Evolutionary conservation across 2,888 invertebrate genomes (phyloP), one percentile per base, ranked within the genome.

Genomic region (Acanthosoma haemorrhoidale): DNA sequence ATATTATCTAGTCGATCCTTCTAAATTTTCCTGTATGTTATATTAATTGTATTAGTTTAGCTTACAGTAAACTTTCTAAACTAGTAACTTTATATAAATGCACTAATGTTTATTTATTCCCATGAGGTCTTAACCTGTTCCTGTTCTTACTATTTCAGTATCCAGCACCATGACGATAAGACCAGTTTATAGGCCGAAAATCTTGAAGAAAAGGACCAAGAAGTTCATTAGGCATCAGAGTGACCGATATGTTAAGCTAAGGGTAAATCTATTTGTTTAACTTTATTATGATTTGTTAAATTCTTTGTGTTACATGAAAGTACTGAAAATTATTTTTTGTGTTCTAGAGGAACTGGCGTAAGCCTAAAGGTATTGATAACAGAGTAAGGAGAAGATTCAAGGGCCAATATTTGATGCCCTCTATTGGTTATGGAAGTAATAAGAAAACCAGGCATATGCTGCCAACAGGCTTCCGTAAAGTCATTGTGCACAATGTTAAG

Each of bases 321-420:
- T 25, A 2, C 8, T 51, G 11, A 41, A 29, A 5, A 34, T 21
- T 4, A 13, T 69, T 59, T 61, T 57, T 67, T 4, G 70, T 72
- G 2, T 79, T 82, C 16, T 77, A 94, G 93, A 87, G 91, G 76
- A 96, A 93, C 88, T 99, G 99, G 99, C 90, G 99, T 80, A 99
- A 97, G 84, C 99, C 99, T 18, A 97, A 97, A 85, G 99, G 99
- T 94, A 99, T 99, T 83, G 99, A 99, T 84, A 99, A 99, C 89
- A 89, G 98, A 83, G 98, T 99, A 61, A 90, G 99, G 77, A 90
- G 99, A 81, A 89, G 97, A 77, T 99, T 99, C 86, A 99, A 99
- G 91, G 99, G 99, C 32, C 97, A 97, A 80, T 95, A 91, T 80
- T 84, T 94, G 84, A 99, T 99, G 99, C 99, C 99, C 75, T 96